Evolutionary conservation across 1,140 invertebrate genomes (phyloP).

Genomic region (Whitmania pigra): DNA sequence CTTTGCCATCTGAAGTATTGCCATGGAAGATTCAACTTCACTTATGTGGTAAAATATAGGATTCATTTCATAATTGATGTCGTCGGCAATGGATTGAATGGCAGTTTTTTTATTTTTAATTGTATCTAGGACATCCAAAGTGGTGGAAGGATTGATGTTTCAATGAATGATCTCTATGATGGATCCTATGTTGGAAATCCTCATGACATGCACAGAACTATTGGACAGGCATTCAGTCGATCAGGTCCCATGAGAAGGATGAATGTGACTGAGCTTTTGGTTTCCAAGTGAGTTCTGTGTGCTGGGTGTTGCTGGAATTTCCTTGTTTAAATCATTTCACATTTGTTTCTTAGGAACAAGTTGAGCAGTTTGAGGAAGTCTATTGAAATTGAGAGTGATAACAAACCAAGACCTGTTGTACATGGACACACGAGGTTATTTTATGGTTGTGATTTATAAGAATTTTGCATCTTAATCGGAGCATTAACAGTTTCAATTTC

Average conservation of each 20-base stretch:
- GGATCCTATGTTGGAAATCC: constrained; percentile 88
- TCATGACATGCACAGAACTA: constrained; percentile 64
- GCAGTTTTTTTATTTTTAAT: no score
- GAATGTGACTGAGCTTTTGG: constrained; percentile 72
- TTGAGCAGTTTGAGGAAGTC: neutral
- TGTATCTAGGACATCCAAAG: no score
- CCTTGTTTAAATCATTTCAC: neutral
- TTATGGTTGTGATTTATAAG: neutral
- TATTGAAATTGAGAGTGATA: neutral
- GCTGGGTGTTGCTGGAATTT: neutral
- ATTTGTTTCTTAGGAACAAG: neutral
- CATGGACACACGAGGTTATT: constrained; percentile 13
- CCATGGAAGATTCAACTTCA: constrained; percentile 82
- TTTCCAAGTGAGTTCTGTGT: constrained; percentile 50
- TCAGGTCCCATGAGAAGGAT: constrained; percentile 71
- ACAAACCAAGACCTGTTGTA: constrained; percentile 16
- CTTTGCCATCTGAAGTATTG: constrained; percentile 84
- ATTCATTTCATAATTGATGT: neutral
- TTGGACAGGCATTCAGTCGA: constrained; percentile 54
- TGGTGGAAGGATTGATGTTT: constrained; percentile 79
- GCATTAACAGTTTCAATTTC: constrained; percentile 5
- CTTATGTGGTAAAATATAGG: constrained; percentile 59
- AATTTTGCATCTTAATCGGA: neutral
- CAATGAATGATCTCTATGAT: constrained; percentile 86
- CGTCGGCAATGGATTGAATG: neutral